Percentiles rank a stretch among this genome's conserved stretches.
Evolutionary conservation across 2,797 vertebrate species (phyloP).

Genomic region (Sebastes jordani): DNA sequence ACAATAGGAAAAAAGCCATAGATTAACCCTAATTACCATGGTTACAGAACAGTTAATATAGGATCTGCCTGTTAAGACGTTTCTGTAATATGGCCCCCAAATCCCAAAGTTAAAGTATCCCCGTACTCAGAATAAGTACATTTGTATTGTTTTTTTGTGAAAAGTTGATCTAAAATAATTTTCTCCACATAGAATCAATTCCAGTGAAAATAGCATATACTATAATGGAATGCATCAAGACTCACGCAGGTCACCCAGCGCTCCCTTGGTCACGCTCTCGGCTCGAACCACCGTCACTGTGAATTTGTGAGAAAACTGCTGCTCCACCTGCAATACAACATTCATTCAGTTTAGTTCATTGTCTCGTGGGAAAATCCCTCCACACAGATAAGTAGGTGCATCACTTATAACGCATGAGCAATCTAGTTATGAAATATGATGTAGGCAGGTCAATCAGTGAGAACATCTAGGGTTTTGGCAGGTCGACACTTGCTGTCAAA

Average conservation of each 20-base stretch:
- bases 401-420: not conserved
- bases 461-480: not conserved
- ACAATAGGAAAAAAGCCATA: too few species aligned
- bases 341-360: not conserved
- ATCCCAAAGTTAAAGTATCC: not conserved
- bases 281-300: constrained; percentile 89
- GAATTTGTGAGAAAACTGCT: constrained; percentile 94
- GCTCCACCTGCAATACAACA: constrained; percentile 89
- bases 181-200: not conserved
- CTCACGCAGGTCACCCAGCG: constrained; percentile 95
- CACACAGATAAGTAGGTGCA: not conserved
- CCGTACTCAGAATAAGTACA: not conserved
- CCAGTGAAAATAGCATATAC: not conserved
- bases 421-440: not conserved
- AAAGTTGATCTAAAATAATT: not conserved
- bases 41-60: too few species aligned
- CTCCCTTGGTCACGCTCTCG: constrained; percentile 94
- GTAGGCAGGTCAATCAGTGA: not conserved
- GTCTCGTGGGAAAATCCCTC: not conserved
- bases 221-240: constrained; percentile 31
- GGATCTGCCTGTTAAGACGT: too few species aligned
- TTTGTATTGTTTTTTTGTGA: not conserved
- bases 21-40: too few species aligned
- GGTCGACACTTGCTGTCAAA: not conserved
- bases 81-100: too few species aligned